Evolutionary conservation across 2,888 invertebrate species (phyloP), one percentile per base, ranked within the genome.

Genomic region (Drosophila meridionalis): DNA sequence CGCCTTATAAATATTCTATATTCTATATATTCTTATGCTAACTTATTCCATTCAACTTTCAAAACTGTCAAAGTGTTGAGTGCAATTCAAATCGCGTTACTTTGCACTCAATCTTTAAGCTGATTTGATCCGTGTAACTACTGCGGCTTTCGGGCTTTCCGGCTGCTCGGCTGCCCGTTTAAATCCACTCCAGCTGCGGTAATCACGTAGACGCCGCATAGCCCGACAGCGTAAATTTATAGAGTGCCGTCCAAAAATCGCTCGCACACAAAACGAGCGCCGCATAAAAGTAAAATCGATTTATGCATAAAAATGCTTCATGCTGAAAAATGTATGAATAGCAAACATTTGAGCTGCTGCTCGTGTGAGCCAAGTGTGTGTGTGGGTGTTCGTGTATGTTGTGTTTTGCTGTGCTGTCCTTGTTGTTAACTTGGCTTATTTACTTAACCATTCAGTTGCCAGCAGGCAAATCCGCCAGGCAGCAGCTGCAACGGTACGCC

Each of bases 291-390:
- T 70, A 69, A 71, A 80, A 90, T 90, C 90, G 86, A 87, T 88
- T 85, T 88, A 90, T 88, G 86, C 83, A 87, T 88, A 83, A 88
- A 80, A 80, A 67, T 69, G 62, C 55, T 56, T 69, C 69, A 71
- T 76, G 87, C 78, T 74, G 70, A 65, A 73, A 78, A 81, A 89
- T 90, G 64, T 81, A 90, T 83, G 89, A 79, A 88, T 83, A 78
- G 66, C 80, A 77, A 88, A 88, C 73, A 87, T 75, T 79, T 83
- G 74, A 81, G 75, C 71, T 76, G 52, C 36, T 69, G 5, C 11
- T 14, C 30, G 28, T 12, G 38, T 55, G 61, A 48, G 42, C 43
- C 20, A 43, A 48, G 36, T 48, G 65, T 40, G 53, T 12, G 26
- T 42, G 48, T 28, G 12, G 12, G 50, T 30, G 20, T 45, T 36